phyloP scores from a whole-genome alignment of 2,797 vertebrate species.

The Euthynnus affinis region DNA sequence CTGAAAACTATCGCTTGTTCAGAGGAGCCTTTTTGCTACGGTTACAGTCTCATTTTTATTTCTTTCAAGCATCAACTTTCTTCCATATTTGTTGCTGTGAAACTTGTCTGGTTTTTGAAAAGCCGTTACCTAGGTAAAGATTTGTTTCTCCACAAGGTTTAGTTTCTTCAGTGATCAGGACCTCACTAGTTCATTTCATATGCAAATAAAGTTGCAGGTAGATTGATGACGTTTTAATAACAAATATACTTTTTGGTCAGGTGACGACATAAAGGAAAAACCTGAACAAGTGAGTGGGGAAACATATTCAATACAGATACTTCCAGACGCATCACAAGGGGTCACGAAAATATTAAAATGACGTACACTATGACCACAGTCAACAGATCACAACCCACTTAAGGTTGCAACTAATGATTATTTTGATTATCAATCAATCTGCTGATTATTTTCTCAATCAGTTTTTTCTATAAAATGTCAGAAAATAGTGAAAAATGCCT shows the following conservation, averaged over 20 bases:
- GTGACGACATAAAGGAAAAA: too few relatives aligned
- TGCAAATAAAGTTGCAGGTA: too few relatives aligned
- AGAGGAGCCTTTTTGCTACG: neutral
- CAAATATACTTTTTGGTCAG: neutral
- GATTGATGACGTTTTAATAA: slow-evolving; percentile 8
- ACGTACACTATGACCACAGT: too few relatives aligned
- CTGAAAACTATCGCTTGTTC: neutral
- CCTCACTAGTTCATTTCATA: too few relatives aligned
- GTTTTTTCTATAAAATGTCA: neutral
- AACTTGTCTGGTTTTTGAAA: neutral
- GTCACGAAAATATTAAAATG: too few relatives aligned
- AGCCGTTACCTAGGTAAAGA: neutral
- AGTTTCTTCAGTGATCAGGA: too few relatives aligned
- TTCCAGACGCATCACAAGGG: neutral
- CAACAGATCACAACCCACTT: too few relatives aligned
- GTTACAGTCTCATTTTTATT: neutral
- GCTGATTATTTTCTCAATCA: neutral
- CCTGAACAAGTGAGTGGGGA: too few relatives aligned
- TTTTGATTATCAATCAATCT: too few relatives aligned
- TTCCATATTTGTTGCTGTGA: neutral
- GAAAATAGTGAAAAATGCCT: too few relatives aligned
- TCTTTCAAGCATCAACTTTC: neutral
- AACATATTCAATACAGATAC: neutral
- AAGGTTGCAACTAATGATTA: too few relatives aligned
- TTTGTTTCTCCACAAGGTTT: too few relatives aligned